Conservation (phyloP, 2,113 vertebrate genomes). For the Progne subis region DNA sequence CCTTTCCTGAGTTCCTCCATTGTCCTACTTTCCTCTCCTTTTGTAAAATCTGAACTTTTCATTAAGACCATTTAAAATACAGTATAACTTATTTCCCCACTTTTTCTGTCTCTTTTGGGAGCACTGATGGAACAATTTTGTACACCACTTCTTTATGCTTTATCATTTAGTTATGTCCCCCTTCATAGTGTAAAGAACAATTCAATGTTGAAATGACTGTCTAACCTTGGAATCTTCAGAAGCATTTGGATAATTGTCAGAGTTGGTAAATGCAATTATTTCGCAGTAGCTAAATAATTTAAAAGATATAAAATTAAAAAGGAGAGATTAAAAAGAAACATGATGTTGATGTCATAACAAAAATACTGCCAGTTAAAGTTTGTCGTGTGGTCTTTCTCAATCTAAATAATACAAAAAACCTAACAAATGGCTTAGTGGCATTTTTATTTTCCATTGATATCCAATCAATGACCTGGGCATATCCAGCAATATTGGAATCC, state of each 20-base stretch:
- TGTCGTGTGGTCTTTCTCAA: rapidly evolving
- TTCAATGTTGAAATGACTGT: not conserved
- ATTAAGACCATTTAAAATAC: not conserved
- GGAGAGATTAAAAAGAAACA: not conserved
- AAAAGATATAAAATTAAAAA: not conserved
- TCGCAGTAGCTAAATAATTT: not conserved
- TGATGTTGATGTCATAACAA: not conserved
- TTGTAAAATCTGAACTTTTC: not conserved
- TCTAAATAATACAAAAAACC: not conserved
- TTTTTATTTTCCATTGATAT: not conserved
- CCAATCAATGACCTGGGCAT: rapidly evolving
- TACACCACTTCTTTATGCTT: not conserved
- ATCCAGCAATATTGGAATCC: not conserved
- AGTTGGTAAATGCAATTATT: not conserved
- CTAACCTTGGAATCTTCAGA: not conserved
- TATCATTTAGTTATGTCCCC: not conserved
- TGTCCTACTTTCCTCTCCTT: not conserved
- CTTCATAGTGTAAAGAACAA: not conserved
- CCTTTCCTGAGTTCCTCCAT: not conserved
- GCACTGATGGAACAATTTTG: not conserved
- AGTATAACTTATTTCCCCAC: not conserved
- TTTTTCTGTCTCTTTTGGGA: not conserved
- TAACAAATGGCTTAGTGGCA: not conserved
- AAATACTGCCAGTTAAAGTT: not conserved
- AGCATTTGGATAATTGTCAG: not conserved